Base-by-base conservation (phyloP, 2,888 invertebrate species). In the Sinohyriopsis cumingii region DNA sequence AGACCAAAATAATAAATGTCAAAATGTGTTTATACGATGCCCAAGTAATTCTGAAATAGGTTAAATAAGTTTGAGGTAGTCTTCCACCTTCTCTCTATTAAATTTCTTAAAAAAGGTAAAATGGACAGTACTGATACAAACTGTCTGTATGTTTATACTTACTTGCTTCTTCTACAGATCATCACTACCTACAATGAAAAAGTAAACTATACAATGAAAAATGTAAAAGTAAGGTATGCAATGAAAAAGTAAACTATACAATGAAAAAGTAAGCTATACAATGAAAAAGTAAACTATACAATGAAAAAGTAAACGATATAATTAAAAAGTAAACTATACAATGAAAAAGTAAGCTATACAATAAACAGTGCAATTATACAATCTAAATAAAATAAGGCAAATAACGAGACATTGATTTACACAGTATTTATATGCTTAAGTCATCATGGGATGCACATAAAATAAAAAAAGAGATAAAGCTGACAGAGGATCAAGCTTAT, bases 81-180 rank as follows among this genome's bases (percentile, higher is more conserved):
- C 45, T 45, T 3, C 15, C 45, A 45, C 3, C 3, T 45, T 45
- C 3, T 45, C 9, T 45, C 2, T 45, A 45, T 45, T 45, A 2
- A 45, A 3, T 15, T 3, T 45, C 45, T 45, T 45, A 45, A 45
- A 45, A 45, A 33, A 33, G 33, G 33, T 33, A 33, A 33, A 33
- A 45, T 15, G 3, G 15, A 45, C 12, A 45, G 45, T 12, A 45
- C 15, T 45, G 45, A 45, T 45, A 45, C 15, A 45, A 45, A 45
- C 3, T 15, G 45, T 45, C 3, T 2, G 15, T 15, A 15, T 15
- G 45, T 15, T 4, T 45, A 45, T 61, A 64, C 75, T 69, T 73
- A 83, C 85, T 82, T 85, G 69, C 81, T 84, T 72, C 81, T 82
- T 71, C 80, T 82, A 63, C 82, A 80, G 55, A 83, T 75, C 69